Base-by-base conservation (phyloP, 1,140 invertebrate species). In the Sitophilus oryzae region DNA sequence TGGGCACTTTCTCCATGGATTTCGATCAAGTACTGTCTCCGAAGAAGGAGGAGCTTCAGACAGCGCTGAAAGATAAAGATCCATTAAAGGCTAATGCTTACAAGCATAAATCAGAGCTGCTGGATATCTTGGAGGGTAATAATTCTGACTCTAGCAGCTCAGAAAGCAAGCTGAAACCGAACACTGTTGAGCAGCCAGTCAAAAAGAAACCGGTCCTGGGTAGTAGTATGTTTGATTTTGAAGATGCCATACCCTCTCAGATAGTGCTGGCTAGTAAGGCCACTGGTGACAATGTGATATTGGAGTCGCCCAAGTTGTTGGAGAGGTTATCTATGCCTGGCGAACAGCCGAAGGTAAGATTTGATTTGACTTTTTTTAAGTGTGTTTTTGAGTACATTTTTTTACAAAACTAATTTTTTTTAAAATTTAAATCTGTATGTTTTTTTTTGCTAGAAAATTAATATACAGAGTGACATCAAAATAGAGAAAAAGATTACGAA, bases 1-100 rank as follows among this genome's bases (percentile, higher is more conserved):
- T 69, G 20, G 46, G 56, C 5, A 64, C 34, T 41, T 69, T 69
- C 21, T 69, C 67, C 8, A 61, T 67, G 60, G 67, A 67, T 57
- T 69, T 65, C 49, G 55, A 56, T 11, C 62, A 67, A 15, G 52
- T 56, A 6, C 53, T 25, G 36, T 21, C 15, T 10, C 41, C 25
- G 1, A 50, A 42, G 10, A 22, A 43, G 3, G 37, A 45, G 35
- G 44, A 42, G 2, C 23, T 41, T 1, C 19, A 57, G 11, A 53
- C 46, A 3, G 25, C 35, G 18, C 48, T 48, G 5, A 62, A 52
- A 0, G 60, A 62, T 19, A 51, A 50, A 16, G 30, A 34, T 15
- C 10, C 38, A 3, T 8, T 58, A 35, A 43, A 10, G 1, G 37
- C 51, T 3, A 50, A 58, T 41, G 20, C 40, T 11, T 60, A 58